phyloP scores from a whole-genome alignment of 2,113 vertebrate species.

The Melanocharis versteri region DNA sequence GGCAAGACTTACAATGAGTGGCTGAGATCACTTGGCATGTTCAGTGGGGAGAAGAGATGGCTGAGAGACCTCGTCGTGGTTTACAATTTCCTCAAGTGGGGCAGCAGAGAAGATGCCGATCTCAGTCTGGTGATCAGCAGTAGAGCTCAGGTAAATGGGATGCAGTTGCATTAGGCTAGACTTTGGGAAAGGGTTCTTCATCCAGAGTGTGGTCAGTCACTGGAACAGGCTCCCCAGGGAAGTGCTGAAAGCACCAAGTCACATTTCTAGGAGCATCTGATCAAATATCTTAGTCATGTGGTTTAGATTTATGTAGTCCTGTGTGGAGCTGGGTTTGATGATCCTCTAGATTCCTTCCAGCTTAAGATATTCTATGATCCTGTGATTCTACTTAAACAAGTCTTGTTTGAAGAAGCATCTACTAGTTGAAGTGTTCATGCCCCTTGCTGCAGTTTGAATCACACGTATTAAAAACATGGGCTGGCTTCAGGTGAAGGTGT shows the following conservation, averaged over 20 bases:
- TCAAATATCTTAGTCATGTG: fast-evolving
- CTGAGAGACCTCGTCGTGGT: fast-evolving
- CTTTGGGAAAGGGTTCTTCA: neutral
- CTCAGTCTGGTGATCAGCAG: neutral
- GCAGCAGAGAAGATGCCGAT: neutral
- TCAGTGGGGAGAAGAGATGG: neutral
- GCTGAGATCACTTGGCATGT: neutral
- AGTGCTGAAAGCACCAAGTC: neutral
- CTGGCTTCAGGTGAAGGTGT: neutral
- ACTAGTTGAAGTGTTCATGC: neutral
- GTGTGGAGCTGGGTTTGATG: fast-evolving
- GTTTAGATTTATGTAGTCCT: neutral
- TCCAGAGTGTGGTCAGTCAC: fast-evolving
- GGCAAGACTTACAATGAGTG: fast-evolving
- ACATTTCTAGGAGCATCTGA: neutral
- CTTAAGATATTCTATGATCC: neutral
- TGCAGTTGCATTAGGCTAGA: neutral
- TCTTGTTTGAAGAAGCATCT: neutral
- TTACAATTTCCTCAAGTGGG: fast-evolving
- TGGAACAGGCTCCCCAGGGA: neutral
- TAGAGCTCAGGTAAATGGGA: fast-evolving
- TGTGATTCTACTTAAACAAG: neutral
- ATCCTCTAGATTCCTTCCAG: neutral
- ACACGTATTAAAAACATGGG: neutral
- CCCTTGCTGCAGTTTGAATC: neutral